A percentile compares a stretch with the other conserved stretches of the same genome.
These are phyloP conservation scores for Accipiter cooperii DNA, from an alignment of 2,113 vertebrate species.

Conservation along the genomic window DNA sequence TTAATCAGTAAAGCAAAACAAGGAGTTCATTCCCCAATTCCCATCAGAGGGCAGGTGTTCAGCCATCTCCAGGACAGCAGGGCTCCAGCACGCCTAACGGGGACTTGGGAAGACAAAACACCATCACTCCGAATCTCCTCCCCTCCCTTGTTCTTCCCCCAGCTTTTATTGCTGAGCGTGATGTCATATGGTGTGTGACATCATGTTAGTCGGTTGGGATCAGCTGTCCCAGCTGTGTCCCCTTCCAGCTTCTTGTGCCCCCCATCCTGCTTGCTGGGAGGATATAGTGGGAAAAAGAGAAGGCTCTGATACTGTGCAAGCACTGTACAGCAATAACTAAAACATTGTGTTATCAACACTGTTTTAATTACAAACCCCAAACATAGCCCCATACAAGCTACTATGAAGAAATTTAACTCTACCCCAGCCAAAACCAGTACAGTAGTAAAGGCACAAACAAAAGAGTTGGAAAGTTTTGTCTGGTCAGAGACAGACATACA, in stretches of 20 bases:
- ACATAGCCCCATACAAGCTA: neutral
- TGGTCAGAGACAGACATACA: neutral
- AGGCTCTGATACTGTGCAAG: neutral
- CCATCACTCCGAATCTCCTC: rapidly evolving
- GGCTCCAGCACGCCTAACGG: rapidly evolving
- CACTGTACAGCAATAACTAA: neutral
- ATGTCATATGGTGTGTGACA: neutral
- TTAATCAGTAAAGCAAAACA: neutral
- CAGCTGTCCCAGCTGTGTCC: neutral
- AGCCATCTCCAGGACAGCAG: neutral
- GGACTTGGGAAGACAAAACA: neutral
- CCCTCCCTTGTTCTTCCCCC: neutral
- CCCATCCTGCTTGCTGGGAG: neutral
- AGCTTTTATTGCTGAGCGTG: neutral
- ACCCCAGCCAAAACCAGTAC: neutral
- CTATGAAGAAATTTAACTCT: neutral
- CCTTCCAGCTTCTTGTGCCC: neutral
- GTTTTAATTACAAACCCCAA: neutral
- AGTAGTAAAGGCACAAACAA: neutral
- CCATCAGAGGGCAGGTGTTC: neutral
- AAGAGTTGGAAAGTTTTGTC: neutral
- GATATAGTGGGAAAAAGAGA: neutral
- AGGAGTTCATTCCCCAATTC: neutral
- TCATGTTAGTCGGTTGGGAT: neutral
- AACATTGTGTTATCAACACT: neutral